Conservation (phyloP, 53 echinoderm and acorn worm genomes). For the Hippasteria phrygiana region DNA sequence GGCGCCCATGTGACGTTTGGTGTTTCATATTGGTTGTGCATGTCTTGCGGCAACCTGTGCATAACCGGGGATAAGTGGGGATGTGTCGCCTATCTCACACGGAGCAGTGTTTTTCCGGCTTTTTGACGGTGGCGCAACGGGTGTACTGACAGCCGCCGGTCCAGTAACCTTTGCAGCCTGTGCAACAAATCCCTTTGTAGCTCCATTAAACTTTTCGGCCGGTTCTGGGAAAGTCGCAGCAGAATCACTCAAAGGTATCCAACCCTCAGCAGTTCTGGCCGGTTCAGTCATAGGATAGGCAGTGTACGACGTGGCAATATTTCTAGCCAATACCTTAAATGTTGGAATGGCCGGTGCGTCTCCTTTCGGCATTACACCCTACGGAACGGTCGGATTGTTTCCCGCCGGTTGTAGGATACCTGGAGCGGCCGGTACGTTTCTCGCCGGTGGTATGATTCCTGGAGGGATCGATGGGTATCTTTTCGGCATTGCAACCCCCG, state of each 20-base stretch:
- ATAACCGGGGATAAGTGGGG: background rate
- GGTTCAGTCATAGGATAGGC: background rate
- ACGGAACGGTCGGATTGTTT: no score
- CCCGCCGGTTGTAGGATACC: no score
- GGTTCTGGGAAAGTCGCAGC: background rate
- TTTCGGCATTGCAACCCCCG: background rate
- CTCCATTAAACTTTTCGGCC: background rate
- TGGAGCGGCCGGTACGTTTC: no score
- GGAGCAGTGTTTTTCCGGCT: background rate
- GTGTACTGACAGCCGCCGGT: background rate
- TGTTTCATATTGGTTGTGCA: background rate
- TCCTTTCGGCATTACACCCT: no score
- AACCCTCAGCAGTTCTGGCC: background rate
- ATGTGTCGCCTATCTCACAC: background rate
- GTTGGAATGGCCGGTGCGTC: no score
- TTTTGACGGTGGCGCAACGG: background rate
- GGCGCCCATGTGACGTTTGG: background rate
- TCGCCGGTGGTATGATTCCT: background rate
- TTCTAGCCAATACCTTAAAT: no score
- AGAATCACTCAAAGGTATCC: background rate
- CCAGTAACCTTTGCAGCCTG: background rate
- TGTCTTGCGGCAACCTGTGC: background rate
- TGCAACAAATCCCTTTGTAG: background rate
- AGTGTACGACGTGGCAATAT: no score
- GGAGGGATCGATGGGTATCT: background rate